Evolutionary conservation across 2,797 vertebrate genomes (phyloP).

Genomic region (Eulemur albifrons): DNA sequence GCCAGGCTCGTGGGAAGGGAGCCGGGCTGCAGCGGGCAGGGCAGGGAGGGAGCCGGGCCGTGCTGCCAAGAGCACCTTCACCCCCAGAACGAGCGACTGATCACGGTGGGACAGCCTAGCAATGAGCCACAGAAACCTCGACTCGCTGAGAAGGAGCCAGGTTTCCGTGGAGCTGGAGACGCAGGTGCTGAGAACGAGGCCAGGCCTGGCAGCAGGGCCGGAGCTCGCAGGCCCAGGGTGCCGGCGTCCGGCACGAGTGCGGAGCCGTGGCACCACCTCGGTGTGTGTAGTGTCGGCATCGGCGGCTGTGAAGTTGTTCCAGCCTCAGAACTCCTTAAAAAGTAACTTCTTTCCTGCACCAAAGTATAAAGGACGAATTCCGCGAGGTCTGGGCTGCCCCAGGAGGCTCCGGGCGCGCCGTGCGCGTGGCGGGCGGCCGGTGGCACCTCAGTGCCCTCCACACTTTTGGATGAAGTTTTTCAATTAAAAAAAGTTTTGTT

Average conservation of each 20-base stretch:
- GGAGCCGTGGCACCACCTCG: not conserved
- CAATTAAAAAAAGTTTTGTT: not conserved
- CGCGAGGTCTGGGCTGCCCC: not conserved
- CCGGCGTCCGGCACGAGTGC: rapidly evolving
- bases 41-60: too few relatives aligned
- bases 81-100: too few relatives aligned
- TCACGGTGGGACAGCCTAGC: too few relatives aligned
- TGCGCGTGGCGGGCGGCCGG: not conserved
- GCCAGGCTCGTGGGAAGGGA: too few relatives aligned
- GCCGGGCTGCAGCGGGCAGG: too few relatives aligned
- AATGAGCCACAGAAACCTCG: too few relatives aligned
- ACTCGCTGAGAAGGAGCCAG: too few relatives aligned
- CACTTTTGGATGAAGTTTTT: not conserved
- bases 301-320: not conserved
- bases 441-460: not conserved
- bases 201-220: not conserved
- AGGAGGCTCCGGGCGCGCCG: rapidly evolving
- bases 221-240: not conserved
- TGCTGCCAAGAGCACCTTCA: too few relatives aligned
- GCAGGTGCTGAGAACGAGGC: not conserved
- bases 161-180: not conserved
- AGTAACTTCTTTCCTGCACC: not conserved
- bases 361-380: not conserved
- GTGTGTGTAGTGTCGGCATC: too few relatives aligned
- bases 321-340: not conserved